Evolutionary conservation across 2,888 invertebrate genomes (phyloP).

Genomic region (Acronicta aceris): DNA sequence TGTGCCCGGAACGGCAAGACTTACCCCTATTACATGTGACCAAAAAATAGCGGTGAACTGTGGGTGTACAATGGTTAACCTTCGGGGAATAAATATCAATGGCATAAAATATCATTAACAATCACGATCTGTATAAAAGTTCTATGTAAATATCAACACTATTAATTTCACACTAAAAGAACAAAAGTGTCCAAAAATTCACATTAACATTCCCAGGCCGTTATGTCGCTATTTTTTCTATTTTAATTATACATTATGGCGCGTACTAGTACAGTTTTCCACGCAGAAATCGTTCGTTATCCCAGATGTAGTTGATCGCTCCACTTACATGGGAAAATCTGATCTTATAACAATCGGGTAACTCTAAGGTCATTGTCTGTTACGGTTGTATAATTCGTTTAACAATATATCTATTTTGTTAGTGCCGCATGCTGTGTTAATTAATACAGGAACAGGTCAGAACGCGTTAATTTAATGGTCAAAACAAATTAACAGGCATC

Average conservation of each 20-base stretch:
- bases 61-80: too few relatives aligned
- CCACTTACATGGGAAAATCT: slow-evolving; percentile 79
- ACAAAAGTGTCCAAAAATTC: slow-evolving; percentile 42
- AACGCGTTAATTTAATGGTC: not conserved
- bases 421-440: slow-evolving; percentile 11
- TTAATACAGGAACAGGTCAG: slow-evolving; percentile 3
- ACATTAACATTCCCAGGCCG: slow-evolving; percentile 51
- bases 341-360: slow-evolving; percentile 68
- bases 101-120: not conserved
- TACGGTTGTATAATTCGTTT: slow-evolving; percentile 51
- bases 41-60: too few relatives aligned
- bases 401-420: slow-evolving; percentile 41
- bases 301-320: slow-evolving; percentile 62
- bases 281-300: slow-evolving; percentile 35
- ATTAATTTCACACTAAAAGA: slow-evolving; percentile 14
- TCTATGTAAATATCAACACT: slow-evolving; percentile 16
- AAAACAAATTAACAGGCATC: too few relatives aligned
- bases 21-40: too few relatives aligned
- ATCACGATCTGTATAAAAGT: not conserved
- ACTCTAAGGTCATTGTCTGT: slow-evolving; percentile 74
- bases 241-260: slow-evolving; percentile 52
- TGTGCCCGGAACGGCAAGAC: too few relatives aligned
- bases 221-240: slow-evolving; percentile 49
- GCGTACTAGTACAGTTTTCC: slow-evolving; percentile 33
- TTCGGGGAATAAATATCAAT: too few relatives aligned